Conservation (phyloP, 2,888 invertebrate species). For the Parascotia fuliginaria region DNA sequence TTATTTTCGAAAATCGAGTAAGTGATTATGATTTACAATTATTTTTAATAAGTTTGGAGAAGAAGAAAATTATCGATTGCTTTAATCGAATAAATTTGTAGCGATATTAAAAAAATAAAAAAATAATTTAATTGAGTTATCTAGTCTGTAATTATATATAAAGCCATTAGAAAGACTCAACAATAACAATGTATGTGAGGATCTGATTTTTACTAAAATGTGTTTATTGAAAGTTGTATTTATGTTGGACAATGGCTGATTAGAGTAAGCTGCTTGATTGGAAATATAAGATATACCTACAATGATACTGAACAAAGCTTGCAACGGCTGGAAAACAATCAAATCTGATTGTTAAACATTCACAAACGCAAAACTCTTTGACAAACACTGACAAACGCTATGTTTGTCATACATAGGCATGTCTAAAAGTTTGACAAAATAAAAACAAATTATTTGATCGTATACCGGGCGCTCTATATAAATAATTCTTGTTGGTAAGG, state of each 20-base stretch:
- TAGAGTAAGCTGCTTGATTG: slow-evolving; percentile 24
- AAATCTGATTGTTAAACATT: too few relatives aligned
- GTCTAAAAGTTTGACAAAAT: too few relatives aligned
- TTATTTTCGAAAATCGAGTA: neutral
- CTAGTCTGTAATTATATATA: slow-evolving; percentile 49
- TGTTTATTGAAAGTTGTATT: slow-evolving; percentile 19
- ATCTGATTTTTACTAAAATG: slow-evolving; percentile 38
- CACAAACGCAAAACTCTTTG: too few relatives aligned
- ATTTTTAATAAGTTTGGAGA: too few relatives aligned
- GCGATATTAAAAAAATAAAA: slow-evolving; percentile 22
- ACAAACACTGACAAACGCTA: too few relatives aligned
- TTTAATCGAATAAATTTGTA: slow-evolving; percentile 4
- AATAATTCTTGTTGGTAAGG: too few relatives aligned
- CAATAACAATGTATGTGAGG: slow-evolving; percentile 39
- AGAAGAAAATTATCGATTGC: neutral
- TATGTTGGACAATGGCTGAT: slow-evolving; percentile 23
- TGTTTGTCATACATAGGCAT: too few relatives aligned
- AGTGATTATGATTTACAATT: too few relatives aligned
- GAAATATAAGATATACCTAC: neutral
- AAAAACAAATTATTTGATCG: too few relatives aligned
- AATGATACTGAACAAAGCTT: neutral
- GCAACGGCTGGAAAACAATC: too few relatives aligned
- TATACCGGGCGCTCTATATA: too few relatives aligned
- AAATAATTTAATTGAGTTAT: slow-evolving; percentile 45
- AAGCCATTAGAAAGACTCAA: slow-evolving; percentile 39